Percentiles rank a stretch among this genome's conserved stretches.
These are phyloP conservation scores for Danaus chrysippus DNA, from an alignment of 2,888 invertebrate species.

Conservation along the genomic window DNA sequence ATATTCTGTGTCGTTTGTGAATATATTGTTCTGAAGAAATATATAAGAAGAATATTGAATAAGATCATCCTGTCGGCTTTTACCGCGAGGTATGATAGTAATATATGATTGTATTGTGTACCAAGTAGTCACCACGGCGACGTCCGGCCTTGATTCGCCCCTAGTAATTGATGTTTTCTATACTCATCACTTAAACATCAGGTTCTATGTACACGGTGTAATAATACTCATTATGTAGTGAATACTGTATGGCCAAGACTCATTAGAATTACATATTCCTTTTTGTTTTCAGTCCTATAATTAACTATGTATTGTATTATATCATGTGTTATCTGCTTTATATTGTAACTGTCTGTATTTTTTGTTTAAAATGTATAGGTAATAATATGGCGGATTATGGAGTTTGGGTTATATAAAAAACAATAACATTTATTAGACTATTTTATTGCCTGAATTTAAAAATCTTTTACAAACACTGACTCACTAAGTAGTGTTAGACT, in stretches of 20 bases:
- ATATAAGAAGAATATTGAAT: constrained; percentile 39
- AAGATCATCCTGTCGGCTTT: constrained; percentile 34
- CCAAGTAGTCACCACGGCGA: constrained; percentile 63
- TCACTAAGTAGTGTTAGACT: constrained; percentile 64
- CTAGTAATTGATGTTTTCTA: constrained; percentile 54
- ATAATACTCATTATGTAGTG: constrained; percentile 2
- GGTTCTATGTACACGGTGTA: constrained; percentile 14
- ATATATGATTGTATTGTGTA: constrained; percentile 40
- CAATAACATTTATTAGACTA: constrained; percentile 62
- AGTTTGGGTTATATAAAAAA: constrained; percentile 34
- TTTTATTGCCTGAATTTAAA: constrained; percentile 70
- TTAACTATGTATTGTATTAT: neutral
- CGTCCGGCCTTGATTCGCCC: constrained; percentile 59
- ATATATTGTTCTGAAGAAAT: constrained; percentile 39
- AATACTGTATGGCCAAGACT: constrained; percentile 4
- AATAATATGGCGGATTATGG: too few relatives aligned
- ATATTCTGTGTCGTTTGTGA: constrained; percentile 85
- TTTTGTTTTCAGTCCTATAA: constrained; percentile 1
- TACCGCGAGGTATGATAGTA: constrained; percentile 18
- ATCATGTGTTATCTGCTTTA: too few relatives aligned
- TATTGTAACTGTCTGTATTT: too few relatives aligned
- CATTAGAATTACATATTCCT: neutral
- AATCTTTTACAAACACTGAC: constrained; percentile 75
- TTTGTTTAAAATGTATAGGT: too few relatives aligned
- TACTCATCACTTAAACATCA: constrained; percentile 45